phyloP scores from a whole-genome alignment of 2,113 vertebrate genomes.

The Melospiza georgiana region DNA sequence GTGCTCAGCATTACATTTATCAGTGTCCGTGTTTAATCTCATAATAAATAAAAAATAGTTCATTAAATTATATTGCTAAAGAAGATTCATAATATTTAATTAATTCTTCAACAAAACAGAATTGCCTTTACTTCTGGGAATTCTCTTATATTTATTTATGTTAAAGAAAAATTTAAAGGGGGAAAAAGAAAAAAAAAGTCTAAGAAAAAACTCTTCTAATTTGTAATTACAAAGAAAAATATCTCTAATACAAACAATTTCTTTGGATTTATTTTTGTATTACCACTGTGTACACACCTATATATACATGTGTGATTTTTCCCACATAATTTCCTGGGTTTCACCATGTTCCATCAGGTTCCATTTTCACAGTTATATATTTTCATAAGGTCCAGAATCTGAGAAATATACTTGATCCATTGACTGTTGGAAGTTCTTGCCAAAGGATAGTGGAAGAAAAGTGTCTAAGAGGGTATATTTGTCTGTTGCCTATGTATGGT shows the following conservation, averaged over 20 bases:
- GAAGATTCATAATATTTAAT: neutral
- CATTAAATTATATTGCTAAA: neutral
- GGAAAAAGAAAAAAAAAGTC: fast-evolving
- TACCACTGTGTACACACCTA: fast-evolving
- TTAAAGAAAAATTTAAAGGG: neutral
- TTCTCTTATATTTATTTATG: neutral
- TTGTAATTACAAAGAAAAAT: neutral
- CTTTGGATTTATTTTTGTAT: neutral
- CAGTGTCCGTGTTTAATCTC: neutral
- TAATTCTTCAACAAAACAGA: neutral
- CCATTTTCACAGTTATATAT: neutral
- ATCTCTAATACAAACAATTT: neutral
- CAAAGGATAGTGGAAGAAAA: neutral
- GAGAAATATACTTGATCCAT: neutral
- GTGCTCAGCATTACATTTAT: neutral
- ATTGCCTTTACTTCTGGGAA: neutral
- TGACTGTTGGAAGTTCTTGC: neutral
- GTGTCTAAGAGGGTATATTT: neutral
- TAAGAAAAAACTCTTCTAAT: fast-evolving
- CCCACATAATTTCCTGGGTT: neutral
- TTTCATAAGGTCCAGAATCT: neutral
- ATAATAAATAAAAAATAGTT: neutral
- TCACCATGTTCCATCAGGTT: neutral
- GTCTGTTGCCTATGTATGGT: neutral
- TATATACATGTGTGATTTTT: neutral